These are phyloP conservation scores for Pseudomugil gertrudae DNA, from an alignment of 2,797 vertebrate genomes.

Conservation along the genomic window DNA sequence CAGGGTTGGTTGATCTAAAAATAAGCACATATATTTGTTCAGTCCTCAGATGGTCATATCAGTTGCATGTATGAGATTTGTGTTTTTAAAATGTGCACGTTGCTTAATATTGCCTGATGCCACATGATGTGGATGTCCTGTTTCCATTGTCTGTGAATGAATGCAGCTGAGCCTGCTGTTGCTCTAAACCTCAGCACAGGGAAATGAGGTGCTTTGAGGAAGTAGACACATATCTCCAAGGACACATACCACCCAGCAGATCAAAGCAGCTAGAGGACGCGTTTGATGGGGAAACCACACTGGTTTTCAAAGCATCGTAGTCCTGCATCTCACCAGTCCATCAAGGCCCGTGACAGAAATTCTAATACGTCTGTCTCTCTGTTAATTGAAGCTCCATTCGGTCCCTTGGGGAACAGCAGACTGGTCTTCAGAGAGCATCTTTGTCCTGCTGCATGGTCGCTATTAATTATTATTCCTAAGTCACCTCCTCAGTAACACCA, in stretches of 20 bases:
- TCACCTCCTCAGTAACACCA: slow-evolving; percentile 53
- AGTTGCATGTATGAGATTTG: slow-evolving; percentile 14
- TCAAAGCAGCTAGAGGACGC: slow-evolving; percentile 78
- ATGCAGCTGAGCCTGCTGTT: slow-evolving; percentile 51
- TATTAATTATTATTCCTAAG: slow-evolving; percentile 74
- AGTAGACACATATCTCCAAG: slow-evolving; percentile 79
- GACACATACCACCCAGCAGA: slow-evolving; percentile 81
- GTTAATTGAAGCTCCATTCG: slow-evolving; percentile 75
- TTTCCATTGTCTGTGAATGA: slow-evolving; percentile 48
- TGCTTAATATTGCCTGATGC: slow-evolving; percentile 51
- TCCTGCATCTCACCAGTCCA: slow-evolving; percentile 66
- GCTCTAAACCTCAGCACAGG: slow-evolving; percentile 63
- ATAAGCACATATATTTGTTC: background rate
- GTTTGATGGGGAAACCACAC: slow-evolving; percentile 80
- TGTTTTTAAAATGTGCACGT: background rate
- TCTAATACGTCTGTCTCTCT: slow-evolving; percentile 75
- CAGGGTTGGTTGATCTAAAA: background rate
- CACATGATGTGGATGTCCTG: slow-evolving; percentile 35
- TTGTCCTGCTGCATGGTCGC: slow-evolving; percentile 59
- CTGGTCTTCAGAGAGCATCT: slow-evolving; percentile 68
- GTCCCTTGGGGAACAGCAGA: slow-evolving; percentile 60
- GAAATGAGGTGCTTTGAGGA: slow-evolving; percentile 77
- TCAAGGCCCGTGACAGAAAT: slow-evolving; percentile 71
- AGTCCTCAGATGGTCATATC: slow-evolving; percentile 3
- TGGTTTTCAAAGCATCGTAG: slow-evolving; percentile 76